These are phyloP conservation scores for Actenoides lindsayi DNA, from an alignment of 2,113 vertebrate genomes.

Conservation along the genomic window DNA sequence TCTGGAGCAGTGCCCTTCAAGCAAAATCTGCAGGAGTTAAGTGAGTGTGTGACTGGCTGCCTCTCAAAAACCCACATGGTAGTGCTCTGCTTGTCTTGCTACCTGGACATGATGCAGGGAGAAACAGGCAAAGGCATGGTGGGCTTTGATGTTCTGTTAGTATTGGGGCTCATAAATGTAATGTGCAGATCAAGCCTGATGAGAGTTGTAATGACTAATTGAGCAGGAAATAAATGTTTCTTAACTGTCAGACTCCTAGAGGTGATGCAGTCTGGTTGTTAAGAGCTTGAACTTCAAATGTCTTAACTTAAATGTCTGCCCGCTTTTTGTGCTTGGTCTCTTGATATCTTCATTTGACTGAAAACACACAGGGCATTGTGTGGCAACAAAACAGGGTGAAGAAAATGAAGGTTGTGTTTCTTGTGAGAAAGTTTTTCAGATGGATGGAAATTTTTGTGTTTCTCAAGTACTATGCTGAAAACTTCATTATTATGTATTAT, in stretches of 20 bases:
- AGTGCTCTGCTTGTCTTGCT: not conserved
- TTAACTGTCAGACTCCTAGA: not conserved
- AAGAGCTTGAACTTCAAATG: not conserved
- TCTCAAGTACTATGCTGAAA: not conserved
- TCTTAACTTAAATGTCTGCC: not conserved
- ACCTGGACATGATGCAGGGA: not conserved
- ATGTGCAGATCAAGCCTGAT: not conserved
- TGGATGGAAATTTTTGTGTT: not conserved
- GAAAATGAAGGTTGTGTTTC: not conserved
- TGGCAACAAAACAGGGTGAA: not conserved
- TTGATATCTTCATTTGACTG: not conserved
- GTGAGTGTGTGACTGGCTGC: constrained; percentile 78
- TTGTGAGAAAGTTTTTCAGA: not conserved
- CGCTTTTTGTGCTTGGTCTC: not conserved
- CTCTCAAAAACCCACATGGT: not conserved
- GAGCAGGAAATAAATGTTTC: not conserved
- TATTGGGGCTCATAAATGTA: not conserved
- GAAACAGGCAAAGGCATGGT: not conserved
- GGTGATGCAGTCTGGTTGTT: not conserved
- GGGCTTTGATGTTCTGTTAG: not conserved
- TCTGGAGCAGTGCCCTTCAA: constrained; percentile 98
- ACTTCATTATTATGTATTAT: not conserved
- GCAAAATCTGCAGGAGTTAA: constrained; percentile 97
- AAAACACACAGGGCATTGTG: not conserved
- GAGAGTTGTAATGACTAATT: not conserved